Base-by-base conservation (phyloP, 2,113 vertebrate species). In the Rhinogobius similis region DNA sequence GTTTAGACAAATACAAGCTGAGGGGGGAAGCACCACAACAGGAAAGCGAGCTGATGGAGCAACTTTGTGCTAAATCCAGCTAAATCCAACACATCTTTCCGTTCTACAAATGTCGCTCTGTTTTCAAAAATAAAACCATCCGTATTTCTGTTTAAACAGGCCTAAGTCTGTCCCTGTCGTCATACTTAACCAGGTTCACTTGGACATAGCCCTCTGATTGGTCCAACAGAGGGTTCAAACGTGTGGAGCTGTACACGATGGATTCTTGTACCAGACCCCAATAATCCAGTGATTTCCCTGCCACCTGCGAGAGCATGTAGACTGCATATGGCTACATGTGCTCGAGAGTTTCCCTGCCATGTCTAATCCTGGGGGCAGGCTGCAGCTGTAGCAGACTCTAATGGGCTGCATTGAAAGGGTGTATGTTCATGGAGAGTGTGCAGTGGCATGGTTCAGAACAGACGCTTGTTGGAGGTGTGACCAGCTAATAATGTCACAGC, bases 401-500 rank as follows among this genome's bases (percentile, higher is more conserved):
- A 84, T 87, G 83, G 70, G 81, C 83, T 84, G 70, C 29, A 53
- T 39, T 69, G 55, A 67, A 64, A 67, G 61, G 56, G 23, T 70
- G 21, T 70, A 38, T 67, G 66, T 55, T 14, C 29, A 55, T 32
- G 55, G 50, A 43, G 23, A 14, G 32, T 36, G 46, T 66, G 29
- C n/a, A n/a, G n/a, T n/a, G n/a, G 66, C 16, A 26, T 78, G 32
- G 64, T 46, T 68, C 12, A 10, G 20, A 75, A 74, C 50, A 41
- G 26, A 67, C 70, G 10, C 46, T 62, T 81, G 82, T 87, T 77
- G 75, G 82, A 73, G 70, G 75, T 26, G 76, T 79, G 81, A 82
- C 77, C 76, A 67, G 67, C 84, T 87, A 81, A 86, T 87, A 82
- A 88, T 83, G 76, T 79, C 77, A 70, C 82, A 78, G 82, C 85